Conservation (phyloP, 1,140 invertebrate species). For the Cephus cinctus region DNA sequence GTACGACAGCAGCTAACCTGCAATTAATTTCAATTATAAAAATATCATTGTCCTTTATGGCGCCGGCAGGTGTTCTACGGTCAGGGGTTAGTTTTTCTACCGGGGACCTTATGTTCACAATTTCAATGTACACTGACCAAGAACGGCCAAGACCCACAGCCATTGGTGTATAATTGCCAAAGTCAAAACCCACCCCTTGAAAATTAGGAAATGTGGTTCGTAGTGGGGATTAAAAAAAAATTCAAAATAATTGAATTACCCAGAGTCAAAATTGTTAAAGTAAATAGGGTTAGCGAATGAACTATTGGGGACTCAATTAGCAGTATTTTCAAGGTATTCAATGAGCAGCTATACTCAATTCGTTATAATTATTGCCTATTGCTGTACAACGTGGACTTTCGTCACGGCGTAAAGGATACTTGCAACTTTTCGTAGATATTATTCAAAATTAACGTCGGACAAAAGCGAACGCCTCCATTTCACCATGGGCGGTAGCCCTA, state of each 20-base stretch:
- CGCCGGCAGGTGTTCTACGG: conserved; percentile 44
- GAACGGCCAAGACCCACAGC: conserved; percentile 14
- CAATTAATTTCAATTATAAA: conserved; percentile 59
- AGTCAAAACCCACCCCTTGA: too few relatives aligned
- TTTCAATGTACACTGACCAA: conserved; percentile 22
- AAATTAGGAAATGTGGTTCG: too few relatives aligned
- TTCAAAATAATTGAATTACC: too few relatives aligned
- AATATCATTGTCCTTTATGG: conserved; percentile 55
- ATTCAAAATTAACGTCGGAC: conserved; percentile 6
- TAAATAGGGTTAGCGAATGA: too few relatives aligned
- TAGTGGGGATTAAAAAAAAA: too few relatives aligned
- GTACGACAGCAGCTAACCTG: conserved; percentile 19
- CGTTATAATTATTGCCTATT: too few relatives aligned
- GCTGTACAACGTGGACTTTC: too few relatives aligned
- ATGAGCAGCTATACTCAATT: too few relatives aligned
- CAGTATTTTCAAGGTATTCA: too few relatives aligned
- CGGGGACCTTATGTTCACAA: conserved; percentile 27
- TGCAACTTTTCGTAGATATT: not conserved
- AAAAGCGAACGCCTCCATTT: conserved; percentile 1
- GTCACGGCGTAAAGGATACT: not conserved
- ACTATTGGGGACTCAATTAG: too few relatives aligned
- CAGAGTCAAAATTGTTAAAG: too few relatives aligned
- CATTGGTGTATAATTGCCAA: too few relatives aligned
- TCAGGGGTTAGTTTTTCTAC: conserved; percentile 49
- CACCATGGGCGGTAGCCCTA: not conserved